Evolutionary conservation across 2,797 vertebrate species (phyloP).

Genomic region (Sebastes baramenuke): DNA sequence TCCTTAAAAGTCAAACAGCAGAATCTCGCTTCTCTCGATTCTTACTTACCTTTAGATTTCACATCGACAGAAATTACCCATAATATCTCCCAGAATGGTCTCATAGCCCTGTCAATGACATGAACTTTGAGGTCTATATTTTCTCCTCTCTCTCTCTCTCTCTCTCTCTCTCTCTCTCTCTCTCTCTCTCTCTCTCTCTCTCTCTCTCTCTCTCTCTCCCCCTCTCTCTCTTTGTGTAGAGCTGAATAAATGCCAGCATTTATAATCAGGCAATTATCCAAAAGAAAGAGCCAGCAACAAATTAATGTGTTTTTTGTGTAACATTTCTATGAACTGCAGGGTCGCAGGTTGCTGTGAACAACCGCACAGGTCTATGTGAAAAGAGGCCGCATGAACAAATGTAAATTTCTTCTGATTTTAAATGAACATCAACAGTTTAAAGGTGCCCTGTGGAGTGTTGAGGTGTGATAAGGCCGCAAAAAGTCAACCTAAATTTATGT

Average conservation of each 20-base stretch:
- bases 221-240: background rate
- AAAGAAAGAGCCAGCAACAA: background rate
- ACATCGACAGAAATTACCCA: too few species aligned
- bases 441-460: too few species aligned
- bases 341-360: background rate
- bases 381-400: background rate
- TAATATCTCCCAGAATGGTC: background rate
- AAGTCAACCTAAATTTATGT: too few species aligned
- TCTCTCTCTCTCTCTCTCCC: background rate
- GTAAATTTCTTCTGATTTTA: background rate
- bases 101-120: background rate
- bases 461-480: too few species aligned
- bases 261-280: background rate
- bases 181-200: background rate
- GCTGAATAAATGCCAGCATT: background rate
- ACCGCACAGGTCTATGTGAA: background rate
- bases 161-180: background rate
- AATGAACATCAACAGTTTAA: background rate
- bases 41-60: background rate
- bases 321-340: background rate
- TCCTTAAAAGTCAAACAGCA: background rate
- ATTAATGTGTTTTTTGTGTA: background rate
- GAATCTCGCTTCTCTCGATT: background rate
- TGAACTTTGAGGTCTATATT: background rate
- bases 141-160: background rate